Conservation (phyloP, 64 coral and sea anemone genomes). For the Pocillopora verrucosa region DNA sequence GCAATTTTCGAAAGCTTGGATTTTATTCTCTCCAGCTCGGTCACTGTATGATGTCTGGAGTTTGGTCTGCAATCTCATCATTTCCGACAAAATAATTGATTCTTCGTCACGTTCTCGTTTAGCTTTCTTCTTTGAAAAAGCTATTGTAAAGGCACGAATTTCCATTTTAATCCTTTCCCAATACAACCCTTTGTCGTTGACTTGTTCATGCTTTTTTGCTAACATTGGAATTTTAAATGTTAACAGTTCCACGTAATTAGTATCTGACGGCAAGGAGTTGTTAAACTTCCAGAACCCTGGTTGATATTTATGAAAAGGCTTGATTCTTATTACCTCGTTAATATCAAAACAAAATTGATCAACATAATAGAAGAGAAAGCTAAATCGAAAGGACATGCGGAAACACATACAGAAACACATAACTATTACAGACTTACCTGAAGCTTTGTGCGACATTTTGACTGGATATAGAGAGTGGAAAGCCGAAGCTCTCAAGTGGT, state of each 20-base stretch:
- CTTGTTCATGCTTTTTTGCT: not conserved
- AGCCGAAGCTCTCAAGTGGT: not conserved
- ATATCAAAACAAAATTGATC: not conserved
- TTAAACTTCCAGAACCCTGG: conserved; percentile 3
- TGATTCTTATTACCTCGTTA: not conserved
- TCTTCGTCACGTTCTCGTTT: conserved; percentile 16
- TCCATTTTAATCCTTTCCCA: conserved; percentile 39
- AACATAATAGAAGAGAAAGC: not conserved
- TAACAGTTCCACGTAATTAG: not conserved
- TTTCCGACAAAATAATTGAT: conserved; percentile 9
- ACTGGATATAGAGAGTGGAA: not conserved
- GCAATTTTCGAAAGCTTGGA: conserved; percentile 26
- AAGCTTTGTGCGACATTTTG: not conserved
- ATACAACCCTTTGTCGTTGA: not conserved
- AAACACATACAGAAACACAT: not conserved
- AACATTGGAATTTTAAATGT: no score
- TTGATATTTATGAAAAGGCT: not conserved
- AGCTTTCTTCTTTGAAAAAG: conserved; percentile 34
- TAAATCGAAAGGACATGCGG: not conserved
- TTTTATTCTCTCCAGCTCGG: conserved; percentile 23
- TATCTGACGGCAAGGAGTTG: no score
- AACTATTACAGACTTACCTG: conserved; percentile 6
- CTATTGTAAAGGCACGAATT: not conserved
- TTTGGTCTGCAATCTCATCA: conserved; percentile 23
- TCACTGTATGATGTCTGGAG: not conserved